Conservation (phyloP, 92 coral and sea anemone genomes). For the Phymanthus crucifer region DNA sequence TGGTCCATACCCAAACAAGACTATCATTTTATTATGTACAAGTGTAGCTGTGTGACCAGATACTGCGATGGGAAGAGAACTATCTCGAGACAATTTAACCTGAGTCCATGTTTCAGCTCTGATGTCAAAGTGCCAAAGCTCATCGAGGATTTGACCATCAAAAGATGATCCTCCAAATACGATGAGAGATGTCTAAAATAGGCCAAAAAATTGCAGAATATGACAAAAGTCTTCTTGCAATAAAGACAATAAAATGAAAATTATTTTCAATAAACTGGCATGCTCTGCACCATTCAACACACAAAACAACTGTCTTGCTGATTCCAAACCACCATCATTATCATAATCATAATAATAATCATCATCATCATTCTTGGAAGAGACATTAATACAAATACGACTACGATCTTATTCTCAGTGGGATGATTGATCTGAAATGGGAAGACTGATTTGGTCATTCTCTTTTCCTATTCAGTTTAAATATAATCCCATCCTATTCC, state of each 20-base stretch:
- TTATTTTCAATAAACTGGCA: too few species aligned
- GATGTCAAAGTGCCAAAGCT: slow-evolving; percentile 53
- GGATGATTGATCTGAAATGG: too few species aligned
- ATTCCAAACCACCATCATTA: too few species aligned
- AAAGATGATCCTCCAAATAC: slow-evolving; percentile 71
- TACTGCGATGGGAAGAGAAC: slow-evolving; percentile 56
- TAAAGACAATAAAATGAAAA: not conserved
- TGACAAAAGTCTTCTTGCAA: not conserved
- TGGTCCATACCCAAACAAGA: slow-evolving; percentile 76
- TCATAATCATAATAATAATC: too few species aligned
- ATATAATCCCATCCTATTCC: not conserved
- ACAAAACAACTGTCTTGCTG: too few species aligned
- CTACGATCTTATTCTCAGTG: too few species aligned
- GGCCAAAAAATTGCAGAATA: not conserved
- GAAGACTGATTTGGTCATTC: not conserved
- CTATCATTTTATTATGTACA: slow-evolving; percentile 71
- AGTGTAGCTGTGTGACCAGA: slow-evolving; percentile 85
- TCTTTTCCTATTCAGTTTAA: not conserved
- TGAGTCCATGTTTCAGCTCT: slow-evolving; percentile 48
- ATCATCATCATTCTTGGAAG: too few species aligned
- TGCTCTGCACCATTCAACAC: too few species aligned
- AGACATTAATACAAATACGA: too few species aligned
- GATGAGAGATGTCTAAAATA: slow-evolving; percentile 58
- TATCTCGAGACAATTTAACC: not conserved
- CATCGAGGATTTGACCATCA: slow-evolving; percentile 23